phyloP scores from a whole-genome alignment of 2,797 vertebrate species.

The Eurystomus glaucurus region DNA sequence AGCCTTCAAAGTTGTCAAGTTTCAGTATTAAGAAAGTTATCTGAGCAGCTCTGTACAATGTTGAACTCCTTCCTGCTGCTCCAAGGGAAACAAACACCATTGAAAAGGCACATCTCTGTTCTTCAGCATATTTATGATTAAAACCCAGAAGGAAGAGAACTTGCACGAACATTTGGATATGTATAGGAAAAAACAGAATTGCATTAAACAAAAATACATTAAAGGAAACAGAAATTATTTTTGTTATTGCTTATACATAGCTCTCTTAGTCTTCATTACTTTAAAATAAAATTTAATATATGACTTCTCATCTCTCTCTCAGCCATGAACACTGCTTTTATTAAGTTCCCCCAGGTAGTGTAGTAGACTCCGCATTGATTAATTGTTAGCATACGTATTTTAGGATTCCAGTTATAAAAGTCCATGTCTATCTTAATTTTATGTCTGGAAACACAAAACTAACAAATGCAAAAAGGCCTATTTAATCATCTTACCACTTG shows the following conservation, averaged over 20 bases:
- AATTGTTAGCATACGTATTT: constrained; percentile 48
- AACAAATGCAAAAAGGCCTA: neutral
- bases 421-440: constrained; percentile 22
- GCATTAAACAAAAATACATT: neutral
- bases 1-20: neutral
- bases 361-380: constrained; percentile 36
- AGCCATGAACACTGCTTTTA: constrained; percentile 21
- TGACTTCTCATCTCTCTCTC: constrained; percentile 20
- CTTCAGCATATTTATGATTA: neutral
- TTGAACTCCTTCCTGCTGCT: neutral
- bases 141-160: neutral
- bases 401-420: constrained; percentile 52
- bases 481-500: neutral
- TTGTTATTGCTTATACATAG: neutral
- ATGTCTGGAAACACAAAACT: constrained; percentile 22
- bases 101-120: neutral
- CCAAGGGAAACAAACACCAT: neutral
- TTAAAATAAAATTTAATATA: constrained; percentile 49
- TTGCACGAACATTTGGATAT: neutral
- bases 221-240: neutral
- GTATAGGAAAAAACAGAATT: constrained; percentile 4
- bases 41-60: neutral
- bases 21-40: neutral
- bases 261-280: constrained; percentile 53
- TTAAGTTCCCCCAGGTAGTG: constrained; percentile 22